Evolutionary conservation across 2,797 vertebrate genomes (phyloP).

Genomic region (Melanotaenia boesemani): DNA sequence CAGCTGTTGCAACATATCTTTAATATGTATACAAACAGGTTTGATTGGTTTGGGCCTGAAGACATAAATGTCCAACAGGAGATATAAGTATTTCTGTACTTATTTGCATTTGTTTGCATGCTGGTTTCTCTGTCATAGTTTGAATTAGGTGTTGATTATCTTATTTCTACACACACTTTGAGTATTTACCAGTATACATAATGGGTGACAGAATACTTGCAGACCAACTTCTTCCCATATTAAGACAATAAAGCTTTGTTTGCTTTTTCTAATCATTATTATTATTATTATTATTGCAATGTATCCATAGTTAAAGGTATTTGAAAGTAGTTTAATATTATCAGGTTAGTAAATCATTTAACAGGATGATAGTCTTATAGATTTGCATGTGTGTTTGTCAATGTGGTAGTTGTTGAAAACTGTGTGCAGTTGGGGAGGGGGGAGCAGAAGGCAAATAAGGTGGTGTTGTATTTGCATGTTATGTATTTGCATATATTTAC

Average conservation of each 20-base stretch:
- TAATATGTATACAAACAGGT: background rate
- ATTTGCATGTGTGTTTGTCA: conserved; percentile 30
- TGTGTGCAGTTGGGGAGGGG: background rate
- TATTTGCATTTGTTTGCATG: conserved; percentile 30
- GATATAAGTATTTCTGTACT: background rate
- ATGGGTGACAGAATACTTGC: conserved; percentile 1
- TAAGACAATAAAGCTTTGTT: conserved; percentile 48
- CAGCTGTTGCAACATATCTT: background rate
- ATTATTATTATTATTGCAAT: background rate
- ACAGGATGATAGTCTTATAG: conserved; percentile 59
- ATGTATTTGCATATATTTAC: conserved; percentile 76
- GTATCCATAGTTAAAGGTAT: conserved; percentile 46
- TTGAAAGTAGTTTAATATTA: conserved; percentile 49
- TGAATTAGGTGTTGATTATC: conserved; percentile 28
- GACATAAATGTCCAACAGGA: background rate
- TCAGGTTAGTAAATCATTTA: conserved; percentile 36
- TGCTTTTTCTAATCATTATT: background rate
- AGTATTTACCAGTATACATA: conserved; percentile 1
- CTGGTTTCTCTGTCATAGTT: background rate
- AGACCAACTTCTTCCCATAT: conserved; percentile 54
- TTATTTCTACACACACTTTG: conserved; percentile 13
- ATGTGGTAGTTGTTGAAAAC: background rate
- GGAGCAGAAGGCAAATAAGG: conserved; percentile 64
- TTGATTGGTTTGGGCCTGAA: background rate
- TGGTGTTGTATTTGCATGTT: conserved; percentile 59